Evolutionary conservation across 2,888 invertebrate species (phyloP).

Genomic region (Encarsia formosa): DNA sequence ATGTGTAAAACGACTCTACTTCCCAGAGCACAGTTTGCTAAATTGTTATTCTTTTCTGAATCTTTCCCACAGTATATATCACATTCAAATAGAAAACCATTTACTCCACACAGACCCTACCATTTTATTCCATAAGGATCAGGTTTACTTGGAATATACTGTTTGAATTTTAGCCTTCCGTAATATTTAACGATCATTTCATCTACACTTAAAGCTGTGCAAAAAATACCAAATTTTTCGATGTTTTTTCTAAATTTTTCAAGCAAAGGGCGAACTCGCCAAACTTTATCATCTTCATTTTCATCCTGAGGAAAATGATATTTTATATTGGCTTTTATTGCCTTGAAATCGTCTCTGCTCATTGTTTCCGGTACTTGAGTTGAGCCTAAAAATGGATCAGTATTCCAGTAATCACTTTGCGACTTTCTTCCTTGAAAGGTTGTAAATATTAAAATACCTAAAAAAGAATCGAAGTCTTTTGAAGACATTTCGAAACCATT

Average conservation of each 20-base stretch:
- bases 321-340: conserved; percentile 6
- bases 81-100: conserved; percentile 4
- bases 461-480: conserved; percentile 9
- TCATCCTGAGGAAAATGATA: conserved; percentile 1
- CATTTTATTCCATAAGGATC: conserved; percentile 11
- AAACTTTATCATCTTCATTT: background rate
- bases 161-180: conserved; percentile 7
- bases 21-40: conserved; percentile 2
- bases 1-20: conserved; percentile 4
- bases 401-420: conserved; percentile 17
- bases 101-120: conserved; percentile 1
- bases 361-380: background rate
- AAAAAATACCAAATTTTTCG: conserved; percentile 2
- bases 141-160: conserved; percentile 11
- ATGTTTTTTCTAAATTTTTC: conserved; percentile 4
- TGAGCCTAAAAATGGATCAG: background rate
- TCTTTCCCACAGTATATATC: conserved; percentile 6
- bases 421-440: conserved; percentile 19
- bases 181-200: conserved; percentile 14
- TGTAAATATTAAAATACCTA: conserved; percentile 19
- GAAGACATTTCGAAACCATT: conserved; percentile 23
- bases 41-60: background rate
- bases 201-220: conserved; percentile 6
- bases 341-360: background rate
- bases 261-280: conserved; percentile 3